Conservation (phyloP, 2,797 vertebrate species). For the Sarcophilus harrisii region DNA sequence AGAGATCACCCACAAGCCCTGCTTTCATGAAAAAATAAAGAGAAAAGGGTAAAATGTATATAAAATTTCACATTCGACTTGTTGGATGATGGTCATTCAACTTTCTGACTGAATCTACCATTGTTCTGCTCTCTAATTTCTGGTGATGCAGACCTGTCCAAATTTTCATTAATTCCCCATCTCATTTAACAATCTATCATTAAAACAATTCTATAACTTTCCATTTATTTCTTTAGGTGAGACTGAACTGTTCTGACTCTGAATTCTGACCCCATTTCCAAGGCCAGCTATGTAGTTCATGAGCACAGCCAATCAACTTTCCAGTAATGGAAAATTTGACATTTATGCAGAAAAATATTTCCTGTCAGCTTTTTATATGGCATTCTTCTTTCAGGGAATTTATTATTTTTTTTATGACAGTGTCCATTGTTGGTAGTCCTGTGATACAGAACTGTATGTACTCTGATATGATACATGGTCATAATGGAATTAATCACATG, state of each 20-base stretch:
- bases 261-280: constrained; percentile 62
- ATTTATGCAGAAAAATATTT: constrained; percentile 45
- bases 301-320: constrained; percentile 47
- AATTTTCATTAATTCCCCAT: constrained; percentile 64
- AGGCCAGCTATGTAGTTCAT: constrained; percentile 63
- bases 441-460: not conserved
- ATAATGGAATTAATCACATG: constrained; percentile 8
- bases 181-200: constrained; percentile 67
- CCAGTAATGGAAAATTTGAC: constrained; percentile 47
- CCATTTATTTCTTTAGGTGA: constrained; percentile 58
- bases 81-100: not conserved
- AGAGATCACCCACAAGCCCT: constrained; percentile 1
- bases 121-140: constrained; percentile 29
- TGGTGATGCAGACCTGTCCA: constrained; percentile 27
- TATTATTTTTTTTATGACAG: constrained; percentile 44
- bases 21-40: constrained; percentile 46
- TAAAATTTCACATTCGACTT: constrained; percentile 21
- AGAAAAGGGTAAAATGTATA: constrained; percentile 53
- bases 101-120: constrained; percentile 11
- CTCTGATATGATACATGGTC: not conserved
- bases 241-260: constrained; percentile 67
- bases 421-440: not conserved
- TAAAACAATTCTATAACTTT: constrained; percentile 68
- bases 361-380: constrained; percentile 40
- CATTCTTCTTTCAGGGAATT: not conserved